Evolutionary conservation across 2,113 vertebrate species (phyloP).

Genomic region (Burhinus bistriatus): DNA sequence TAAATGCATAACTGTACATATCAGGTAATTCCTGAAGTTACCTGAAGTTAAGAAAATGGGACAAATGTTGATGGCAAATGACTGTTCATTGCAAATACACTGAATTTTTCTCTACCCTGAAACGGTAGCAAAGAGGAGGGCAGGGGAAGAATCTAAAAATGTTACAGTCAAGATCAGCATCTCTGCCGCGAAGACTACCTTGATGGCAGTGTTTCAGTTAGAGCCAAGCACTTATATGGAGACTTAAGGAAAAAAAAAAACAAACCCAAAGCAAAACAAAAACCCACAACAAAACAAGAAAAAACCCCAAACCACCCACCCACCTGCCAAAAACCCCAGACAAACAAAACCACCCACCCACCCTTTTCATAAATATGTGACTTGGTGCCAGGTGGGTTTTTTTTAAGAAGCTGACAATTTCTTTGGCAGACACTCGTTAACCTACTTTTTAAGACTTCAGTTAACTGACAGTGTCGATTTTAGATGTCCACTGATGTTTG

Average conservation of each 20-base stretch:
- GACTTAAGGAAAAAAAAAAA: neutral
- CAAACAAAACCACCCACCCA: rapidly evolving
- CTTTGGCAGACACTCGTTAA: neutral
- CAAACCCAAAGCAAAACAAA: neutral
- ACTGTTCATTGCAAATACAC: neutral
- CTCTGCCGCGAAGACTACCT: neutral
- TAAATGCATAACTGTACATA: rapidly evolving
- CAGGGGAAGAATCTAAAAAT: neutral
- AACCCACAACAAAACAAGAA: neutral
- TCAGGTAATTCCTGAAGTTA: neutral
- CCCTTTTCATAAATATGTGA: neutral
- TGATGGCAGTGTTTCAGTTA: neutral
- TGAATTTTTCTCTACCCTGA: rapidly evolving
- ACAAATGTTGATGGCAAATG: neutral
- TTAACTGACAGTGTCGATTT: neutral
- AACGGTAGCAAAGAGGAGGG: neutral
- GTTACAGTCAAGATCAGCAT: neutral
- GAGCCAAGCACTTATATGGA: neutral
- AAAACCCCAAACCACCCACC: neutral
- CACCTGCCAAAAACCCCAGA: neutral
- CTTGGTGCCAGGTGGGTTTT: neutral
- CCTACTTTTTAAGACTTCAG: neutral
- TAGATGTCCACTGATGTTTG: neutral
- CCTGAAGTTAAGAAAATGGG: neutral
- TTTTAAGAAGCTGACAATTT: neutral